Evolutionary conservation across 2,888 invertebrate species (phyloP), one percentile per base, ranked within the genome.

Genomic region (Nomada hirtipes): DNA sequence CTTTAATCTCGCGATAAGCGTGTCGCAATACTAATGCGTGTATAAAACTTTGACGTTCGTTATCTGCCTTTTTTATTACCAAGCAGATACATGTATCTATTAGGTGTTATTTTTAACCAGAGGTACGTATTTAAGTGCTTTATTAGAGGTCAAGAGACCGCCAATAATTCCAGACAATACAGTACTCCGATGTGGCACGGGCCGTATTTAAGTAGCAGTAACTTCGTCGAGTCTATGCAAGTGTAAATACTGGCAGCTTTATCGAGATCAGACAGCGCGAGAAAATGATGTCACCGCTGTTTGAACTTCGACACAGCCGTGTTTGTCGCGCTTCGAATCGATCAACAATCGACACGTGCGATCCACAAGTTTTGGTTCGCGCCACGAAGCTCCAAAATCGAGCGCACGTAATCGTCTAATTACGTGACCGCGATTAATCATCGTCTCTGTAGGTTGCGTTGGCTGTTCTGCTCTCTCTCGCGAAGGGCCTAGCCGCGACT

Each of bases 351-450:
- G 29, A n/a, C n/a, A 11, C 2, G n/a, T 9, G 13, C 50, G 50
- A 29, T n/a, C 52, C 13, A 4, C 4, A 13, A 53, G 11, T 29
- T n/a, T 29, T 29, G 13, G 20, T 10, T 13, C 44, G 18, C 11
- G 7, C 29, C 26, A 11, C 15, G 67, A 18, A 18, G 4, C 9
- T 9, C 36, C 18, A 26, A 79, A 15, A 18, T n/a, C n/a, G 9
- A 20, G 18, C 3, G 42, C 53, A 59, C 67, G 74, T 57, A 83
- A 76, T 83, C 76, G 75, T 72, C 70, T 72, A 86, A 86, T 84
- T 84, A 80, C 76, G 53, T 20, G 52, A 13, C 47, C 44, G 80
- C 59, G 76, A 86, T 86, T 80, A 80, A 86, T 86, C 86, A 84
- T 80, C 63, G 64, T 73, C 26, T 20, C 23, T 52, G 36, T 4